Base-by-base conservation (phyloP, 2,797 vertebrate genomes). In the Cygnus olor region DNA sequence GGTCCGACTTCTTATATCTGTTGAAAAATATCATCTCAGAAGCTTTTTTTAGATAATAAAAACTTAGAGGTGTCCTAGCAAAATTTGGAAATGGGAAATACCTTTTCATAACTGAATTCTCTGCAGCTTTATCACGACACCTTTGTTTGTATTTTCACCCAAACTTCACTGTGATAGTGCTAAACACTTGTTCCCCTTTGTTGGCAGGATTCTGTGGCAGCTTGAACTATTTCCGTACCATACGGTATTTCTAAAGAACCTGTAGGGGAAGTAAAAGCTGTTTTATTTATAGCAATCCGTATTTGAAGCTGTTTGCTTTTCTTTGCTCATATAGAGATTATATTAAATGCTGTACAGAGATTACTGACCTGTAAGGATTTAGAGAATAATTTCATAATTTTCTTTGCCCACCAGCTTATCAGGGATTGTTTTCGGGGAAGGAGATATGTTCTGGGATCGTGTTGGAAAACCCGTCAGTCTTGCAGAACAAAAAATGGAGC, bases 361-460 rank as follows among this genome's bases (percentile, higher is more conserved):
- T 63, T 72, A 63, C 34, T 49, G 56, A 17, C 70, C 27, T 89
- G 19, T 78, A 74, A 87, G 49, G 36, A 22, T 38, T 12, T 42
- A 60, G 42, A 85, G 66, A 88, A 80, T 84, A 84, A 94, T 36
- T 47, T 20, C 12, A 3, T 88, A 1, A 56, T 54, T 84, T 94
- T 88, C 47, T 90, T 94, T 88, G 82, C 87, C 51, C 42, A 66
- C 32, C 85, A 89, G 69, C 13, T 76, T 78, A 73, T 86, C 73
- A n/a, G 73, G 60, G 80, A 70, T 77, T 93, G 53, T 84, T 96
- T 90, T 88, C 0, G 0, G 90, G 63, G n/a, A 84, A 85, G 70
- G 77, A 69, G 30, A 7, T 83, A 4, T 42, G 34, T 91, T 78
- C 85, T 93, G 82, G 30, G 53, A 57, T 92, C 17, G 13, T 54